A percentile compares a stretch with the other conserved stretches of the same genome.
These are phyloP conservation scores for Allacma fusca DNA, from an alignment of 2,888 invertebrate genomes.

Conservation along the genomic window DNA sequence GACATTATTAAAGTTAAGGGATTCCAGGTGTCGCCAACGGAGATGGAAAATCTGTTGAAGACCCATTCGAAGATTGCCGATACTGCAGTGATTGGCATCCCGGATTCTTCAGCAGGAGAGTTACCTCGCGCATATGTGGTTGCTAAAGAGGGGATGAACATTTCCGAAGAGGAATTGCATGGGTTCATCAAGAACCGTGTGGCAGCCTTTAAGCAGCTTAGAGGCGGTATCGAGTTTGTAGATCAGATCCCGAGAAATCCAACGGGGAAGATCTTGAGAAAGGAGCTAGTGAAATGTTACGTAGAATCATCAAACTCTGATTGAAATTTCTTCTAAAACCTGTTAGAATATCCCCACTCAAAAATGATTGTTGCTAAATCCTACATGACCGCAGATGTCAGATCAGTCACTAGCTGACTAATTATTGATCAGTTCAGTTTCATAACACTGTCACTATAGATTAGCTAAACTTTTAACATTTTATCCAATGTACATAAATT, in stretches of 20 bases:
- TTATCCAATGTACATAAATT: too few species aligned
- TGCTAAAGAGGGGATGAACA: not conserved
- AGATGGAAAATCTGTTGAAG: not conserved
- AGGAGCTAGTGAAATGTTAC: too few species aligned
- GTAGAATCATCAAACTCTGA: too few species aligned
- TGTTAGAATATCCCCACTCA: too few species aligned
- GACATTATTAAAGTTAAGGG: conserved; percentile 23
- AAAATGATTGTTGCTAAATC: too few species aligned
- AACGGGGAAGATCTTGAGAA: conserved; percentile 7
- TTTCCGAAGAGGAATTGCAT: conserved; percentile 5
- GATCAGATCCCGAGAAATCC: not conserved
- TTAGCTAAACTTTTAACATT: too few species aligned
- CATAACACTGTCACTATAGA: too few species aligned
- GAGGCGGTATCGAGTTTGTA: conserved; percentile 9
- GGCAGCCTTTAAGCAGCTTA: not conserved
- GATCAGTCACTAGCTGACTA: too few species aligned
- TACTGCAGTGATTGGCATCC: conserved; percentile 19
- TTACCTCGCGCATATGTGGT: conserved; percentile 1
- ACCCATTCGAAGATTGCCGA: not conserved
- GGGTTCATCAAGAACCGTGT: not conserved
- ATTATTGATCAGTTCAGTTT: too few species aligned
- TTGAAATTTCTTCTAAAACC: too few species aligned
- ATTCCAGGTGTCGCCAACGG: conserved; percentile 5
- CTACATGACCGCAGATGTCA: too few species aligned
- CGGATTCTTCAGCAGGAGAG: not conserved